Conservation (phyloP, 2,888 invertebrate species). For the Machimus rusticus region DNA sequence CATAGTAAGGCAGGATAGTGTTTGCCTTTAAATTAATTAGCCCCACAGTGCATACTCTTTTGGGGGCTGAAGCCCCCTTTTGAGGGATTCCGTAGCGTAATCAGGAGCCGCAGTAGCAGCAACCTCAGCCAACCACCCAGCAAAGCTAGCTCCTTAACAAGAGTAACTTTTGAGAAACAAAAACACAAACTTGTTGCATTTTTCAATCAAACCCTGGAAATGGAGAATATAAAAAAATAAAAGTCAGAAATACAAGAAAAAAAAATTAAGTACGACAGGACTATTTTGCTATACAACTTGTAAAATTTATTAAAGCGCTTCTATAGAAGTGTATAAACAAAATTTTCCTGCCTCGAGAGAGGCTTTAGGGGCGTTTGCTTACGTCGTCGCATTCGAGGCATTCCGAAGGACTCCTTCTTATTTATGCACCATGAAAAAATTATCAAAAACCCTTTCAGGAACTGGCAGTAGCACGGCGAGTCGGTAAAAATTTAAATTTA, state of each 20-base stretch:
- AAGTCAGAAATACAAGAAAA: not conserved
- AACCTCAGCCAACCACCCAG: not conserved
- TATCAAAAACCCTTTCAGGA: not conserved
- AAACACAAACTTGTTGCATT: not conserved
- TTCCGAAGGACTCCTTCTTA: not conserved
- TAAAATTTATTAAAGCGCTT: not conserved
- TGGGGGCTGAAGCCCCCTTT: not conserved
- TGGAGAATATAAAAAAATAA: not conserved
- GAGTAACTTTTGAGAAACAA: not conserved
- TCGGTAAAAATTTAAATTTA: constrained; percentile 7
- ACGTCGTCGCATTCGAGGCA: not conserved
- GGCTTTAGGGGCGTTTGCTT: not conserved
- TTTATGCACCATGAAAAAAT: not conserved
- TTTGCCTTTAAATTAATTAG: not conserved
- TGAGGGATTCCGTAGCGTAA: not conserved
- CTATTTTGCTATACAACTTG: not conserved
- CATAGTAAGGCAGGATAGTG: not conserved
- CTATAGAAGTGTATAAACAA: not conserved
- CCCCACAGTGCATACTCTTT: not conserved
- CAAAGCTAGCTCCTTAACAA: not conserved
- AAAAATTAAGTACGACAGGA: not conserved
- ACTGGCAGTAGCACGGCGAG: not conserved
- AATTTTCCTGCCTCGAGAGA: not conserved
- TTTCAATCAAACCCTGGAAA: not conserved
- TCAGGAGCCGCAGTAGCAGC: not conserved